These are phyloP conservation scores for Phthorimaea operculella DNA, from an alignment of 1,140 invertebrate genomes.

Conservation along the genomic window DNA sequence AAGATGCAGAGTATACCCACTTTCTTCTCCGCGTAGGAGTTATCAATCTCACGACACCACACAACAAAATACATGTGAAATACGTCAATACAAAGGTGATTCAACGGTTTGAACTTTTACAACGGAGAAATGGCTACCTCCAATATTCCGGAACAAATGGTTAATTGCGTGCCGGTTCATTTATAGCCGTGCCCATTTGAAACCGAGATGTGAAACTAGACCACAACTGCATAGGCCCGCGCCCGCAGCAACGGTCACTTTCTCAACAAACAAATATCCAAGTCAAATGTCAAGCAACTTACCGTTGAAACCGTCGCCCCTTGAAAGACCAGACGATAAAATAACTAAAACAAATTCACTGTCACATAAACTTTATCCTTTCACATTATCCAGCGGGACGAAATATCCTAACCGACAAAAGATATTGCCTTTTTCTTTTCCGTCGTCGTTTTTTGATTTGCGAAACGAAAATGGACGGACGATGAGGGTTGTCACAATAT, in stretches of 20 bases:
- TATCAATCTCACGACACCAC: slow-evolving; percentile 24
- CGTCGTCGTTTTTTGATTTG: slow-evolving; percentile 62
- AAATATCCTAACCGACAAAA: slow-evolving; percentile 50
- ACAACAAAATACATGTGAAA: slow-evolving; percentile 18
- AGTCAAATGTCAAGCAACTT: slow-evolving; percentile 47
- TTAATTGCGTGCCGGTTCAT: slow-evolving; percentile 41
- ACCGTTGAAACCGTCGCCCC: slow-evolving; percentile 33
- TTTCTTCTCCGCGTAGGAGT: slow-evolving; percentile 21
- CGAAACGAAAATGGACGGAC: slow-evolving; percentile 59
- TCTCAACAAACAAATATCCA: slow-evolving; percentile 48
- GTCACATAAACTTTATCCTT: slow-evolving; percentile 27
- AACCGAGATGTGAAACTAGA: slow-evolving; percentile 51
- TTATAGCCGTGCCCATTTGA: slow-evolving; percentile 43
- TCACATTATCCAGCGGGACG: slow-evolving; percentile 48
- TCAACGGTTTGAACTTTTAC: slow-evolving; percentile 32
- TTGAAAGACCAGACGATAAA: slow-evolving; percentile 18
- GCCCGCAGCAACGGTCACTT: slow-evolving; percentile 52
- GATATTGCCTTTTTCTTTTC: slow-evolving; percentile 38
- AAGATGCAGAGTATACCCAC: slow-evolving; percentile 11
- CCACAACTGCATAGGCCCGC: slow-evolving; percentile 37
- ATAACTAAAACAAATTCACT: slow-evolving; percentile 31
- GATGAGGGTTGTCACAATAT: slow-evolving; percentile 2
- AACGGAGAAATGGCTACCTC: slow-evolving; percentile 28
- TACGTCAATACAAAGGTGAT: slow-evolving; percentile 26
- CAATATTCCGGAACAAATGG: slow-evolving; percentile 37